A percentile compares a stretch with the other conserved stretches of the same genome.
These are phyloP conservation scores for Crotalus horridus DNA, from an alignment of 2,113 vertebrate species.

Conservation along the genomic window DNA sequence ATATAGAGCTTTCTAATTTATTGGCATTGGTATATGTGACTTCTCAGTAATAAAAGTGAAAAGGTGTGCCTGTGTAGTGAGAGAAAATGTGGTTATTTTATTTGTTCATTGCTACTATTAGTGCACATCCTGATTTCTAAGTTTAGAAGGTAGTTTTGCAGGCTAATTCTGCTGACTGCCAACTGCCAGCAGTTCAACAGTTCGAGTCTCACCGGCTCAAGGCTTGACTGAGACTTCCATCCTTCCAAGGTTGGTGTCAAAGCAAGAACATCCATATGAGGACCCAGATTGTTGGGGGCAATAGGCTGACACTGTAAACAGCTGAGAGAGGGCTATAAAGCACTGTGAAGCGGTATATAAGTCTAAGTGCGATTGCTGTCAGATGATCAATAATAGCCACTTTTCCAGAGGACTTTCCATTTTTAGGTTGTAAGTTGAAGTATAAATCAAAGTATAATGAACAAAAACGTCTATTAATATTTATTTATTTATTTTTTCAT, in stretches of 20 bases:
- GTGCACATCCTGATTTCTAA: neutral
- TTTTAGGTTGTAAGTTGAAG: neutral
- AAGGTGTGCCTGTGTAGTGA: neutral
- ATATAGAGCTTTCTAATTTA: conserved; percentile 9
- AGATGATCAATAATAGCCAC: neutral
- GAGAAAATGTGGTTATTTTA: neutral
- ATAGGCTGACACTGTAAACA: neutral
- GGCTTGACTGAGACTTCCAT: neutral
- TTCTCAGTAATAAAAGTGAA: neutral
- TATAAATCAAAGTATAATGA: neutral
- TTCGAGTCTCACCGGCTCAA: neutral
- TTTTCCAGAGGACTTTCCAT: neutral
- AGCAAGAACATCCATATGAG: neutral
- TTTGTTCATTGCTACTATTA: neutral
- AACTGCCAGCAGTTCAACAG: neutral
- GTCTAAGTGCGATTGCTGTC: neutral
- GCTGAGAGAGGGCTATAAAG: neutral
- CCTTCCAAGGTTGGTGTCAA: neutral
- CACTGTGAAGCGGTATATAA: neutral
- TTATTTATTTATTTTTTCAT: neutral
- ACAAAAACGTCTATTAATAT: neutral
- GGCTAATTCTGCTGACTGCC: neutral
- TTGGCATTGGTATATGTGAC: neutral
- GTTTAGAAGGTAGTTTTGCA: neutral
- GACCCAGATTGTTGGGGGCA: neutral